Evolutionary conservation across 1,140 invertebrate species (phyloP), one percentile per base, ranked within the genome.

Genomic region (Temnothorax curvispinosus): DNA sequence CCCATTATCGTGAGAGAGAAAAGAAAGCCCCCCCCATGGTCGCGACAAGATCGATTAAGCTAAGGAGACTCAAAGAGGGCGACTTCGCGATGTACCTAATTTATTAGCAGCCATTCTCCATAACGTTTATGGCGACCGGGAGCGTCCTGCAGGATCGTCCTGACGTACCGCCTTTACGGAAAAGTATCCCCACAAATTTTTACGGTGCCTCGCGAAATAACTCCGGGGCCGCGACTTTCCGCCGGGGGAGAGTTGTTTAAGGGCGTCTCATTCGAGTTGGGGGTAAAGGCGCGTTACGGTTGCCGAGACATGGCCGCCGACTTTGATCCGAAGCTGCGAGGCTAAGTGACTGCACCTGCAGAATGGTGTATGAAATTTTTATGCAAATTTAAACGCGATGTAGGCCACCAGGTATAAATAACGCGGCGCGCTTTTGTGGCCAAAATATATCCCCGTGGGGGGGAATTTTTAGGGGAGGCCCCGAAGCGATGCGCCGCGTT

Each of bases 101-200:
- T 89, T 89, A 89, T 89, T 89, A 86, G 81, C 74, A 76, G 81
- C 77, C 87, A 86, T 88, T 88, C 84, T 54, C 81, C 87, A 58
- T 87, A 85, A 87, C 80, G 78, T 90, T 89, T 89, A 90, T 80
- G 56, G 86, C 80, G n/a, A 38, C 67, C 38, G n/a, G 65, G 58
- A 74, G 65, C 84, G 56, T 82, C 54, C 52, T 81, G 56, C 62
- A 56, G 69, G 47, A 84, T 87, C 88, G 77, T 90, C 74, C 44
- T 87, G 67, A 80, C 86, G 35, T 89, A 65, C 72, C 77, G 82
- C 82, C 56, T 80, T 71, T 85, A 58, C 54, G 62, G 87, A 52
- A 81, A 67, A 77, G 89, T 90, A 87, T 77, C 35, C 54, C 65
- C 58, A 88, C 84, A 87, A 91, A 91, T 88, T 90, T 91, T 91